Conservation (phyloP, 2,888 invertebrate species). For the Spilosoma lubricipeda region DNA sequence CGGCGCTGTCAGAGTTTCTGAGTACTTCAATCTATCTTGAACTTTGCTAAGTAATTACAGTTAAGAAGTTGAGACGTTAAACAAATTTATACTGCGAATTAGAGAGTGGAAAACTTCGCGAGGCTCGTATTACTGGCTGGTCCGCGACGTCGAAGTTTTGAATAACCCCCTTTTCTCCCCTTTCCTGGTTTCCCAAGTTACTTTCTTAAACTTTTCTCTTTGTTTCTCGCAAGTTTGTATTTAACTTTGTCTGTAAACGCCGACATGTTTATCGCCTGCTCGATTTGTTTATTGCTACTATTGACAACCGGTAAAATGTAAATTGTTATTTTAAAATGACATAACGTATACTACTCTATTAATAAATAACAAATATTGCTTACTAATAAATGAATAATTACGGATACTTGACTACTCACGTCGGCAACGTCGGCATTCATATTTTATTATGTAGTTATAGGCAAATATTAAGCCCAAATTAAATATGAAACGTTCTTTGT, state of each 20-base stretch:
- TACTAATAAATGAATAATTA: not conserved
- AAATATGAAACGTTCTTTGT: not conserved
- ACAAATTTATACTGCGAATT: conserved; percentile 86
- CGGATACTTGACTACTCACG: not conserved
- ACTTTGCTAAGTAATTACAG: conserved; percentile 82
- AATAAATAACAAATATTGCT: too few relatives aligned
- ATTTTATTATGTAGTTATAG: not conserved
- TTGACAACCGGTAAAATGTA: conserved; percentile 23
- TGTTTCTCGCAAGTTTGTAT: conserved; percentile 75
- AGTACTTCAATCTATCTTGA: conserved; percentile 79
- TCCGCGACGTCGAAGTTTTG: conserved; percentile 80
- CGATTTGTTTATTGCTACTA: conserved; percentile 43
- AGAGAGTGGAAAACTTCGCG: conserved; percentile 77
- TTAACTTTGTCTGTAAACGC: conserved; percentile 69
- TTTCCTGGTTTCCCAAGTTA: conserved; percentile 69
- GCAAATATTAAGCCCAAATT: not conserved
- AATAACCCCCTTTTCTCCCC: conserved; percentile 70
- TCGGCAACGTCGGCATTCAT: not conserved
- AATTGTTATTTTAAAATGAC: not conserved
- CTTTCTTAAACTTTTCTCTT: conserved; percentile 77
- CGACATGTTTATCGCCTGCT: conserved; percentile 75
- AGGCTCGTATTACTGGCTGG: conserved; percentile 73
- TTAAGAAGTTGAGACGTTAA: conserved; percentile 86
- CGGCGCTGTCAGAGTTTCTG: conserved; percentile 65
- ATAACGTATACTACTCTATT: too few relatives aligned